Base-by-base conservation (phyloP, 2,888 invertebrate genomes). In the Nasonovia ribisnigri region DNA sequence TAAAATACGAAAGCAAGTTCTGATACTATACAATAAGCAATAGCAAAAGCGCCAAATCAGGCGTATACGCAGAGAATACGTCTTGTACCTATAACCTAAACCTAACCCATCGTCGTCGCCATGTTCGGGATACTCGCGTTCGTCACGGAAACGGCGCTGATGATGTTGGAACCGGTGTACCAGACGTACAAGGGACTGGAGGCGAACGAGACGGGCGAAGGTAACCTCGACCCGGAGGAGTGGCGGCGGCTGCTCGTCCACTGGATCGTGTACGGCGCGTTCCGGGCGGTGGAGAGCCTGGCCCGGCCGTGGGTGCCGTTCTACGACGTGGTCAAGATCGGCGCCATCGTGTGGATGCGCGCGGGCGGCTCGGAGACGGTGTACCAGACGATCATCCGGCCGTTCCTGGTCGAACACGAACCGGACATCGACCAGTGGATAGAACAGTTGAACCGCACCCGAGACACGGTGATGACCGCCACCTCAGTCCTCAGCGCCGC, bases 91-190 rank as follows among this genome's bases (percentile, higher is more conserved):
- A 20, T 20, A 42, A 8, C 36, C 24, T 6, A 54, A 6, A 24
- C 51, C 16, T 3, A 16, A 51, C 16, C 84, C 26, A 43, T 42
- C 54, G 43, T 29, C 26, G 8, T 36, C 36, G 3, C 8, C 36
- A 77, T 77, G 77, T 77, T 77, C 20, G 77, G 77, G 2, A 20
- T 77, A 77, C 77, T 77, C 36, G 36, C 77, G 8, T 77, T 36
- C 36, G 36, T 77, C 36, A 42, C 24, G 57, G 89, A 89, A 89
- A 57, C 10, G 60, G 60, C 57, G 4, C 54, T 89, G 36, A 89
- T 89, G 89, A 42, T 89, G 89, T 60, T 89, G 54, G 89, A 89
- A 42, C 89, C 89, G 42, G 16, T 57, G 42, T 89, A 89, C 43
- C 36, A 20, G 57, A 89, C 89, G 42, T 57, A 29, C 57, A 89